A percentile compares a stretch with the other conserved stretches of the same genome.
Evolutionary conservation across 2,797 vertebrate species (phyloP).

Genomic region (Agapornis canus): DNA sequence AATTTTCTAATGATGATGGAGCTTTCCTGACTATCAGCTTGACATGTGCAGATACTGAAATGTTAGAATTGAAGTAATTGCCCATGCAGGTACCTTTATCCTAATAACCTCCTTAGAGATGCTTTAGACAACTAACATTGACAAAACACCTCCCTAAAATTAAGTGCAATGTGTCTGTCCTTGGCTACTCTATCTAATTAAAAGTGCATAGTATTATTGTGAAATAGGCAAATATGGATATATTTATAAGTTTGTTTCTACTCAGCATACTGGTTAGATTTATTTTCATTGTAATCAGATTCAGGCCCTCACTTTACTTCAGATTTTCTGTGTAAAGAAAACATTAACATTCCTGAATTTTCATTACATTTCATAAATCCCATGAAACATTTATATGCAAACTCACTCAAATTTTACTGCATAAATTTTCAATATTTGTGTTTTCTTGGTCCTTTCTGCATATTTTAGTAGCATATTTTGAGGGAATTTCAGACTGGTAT

Average conservation of each 20-base stretch:
- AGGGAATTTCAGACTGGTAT: constrained; percentile 15
- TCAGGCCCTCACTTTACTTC: neutral
- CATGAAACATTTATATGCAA: constrained; percentile 5
- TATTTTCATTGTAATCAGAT: neutral
- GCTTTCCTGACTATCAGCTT: neutral
- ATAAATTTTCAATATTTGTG: neutral
- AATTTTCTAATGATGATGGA: neutral
- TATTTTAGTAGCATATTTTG: constrained; percentile 26
- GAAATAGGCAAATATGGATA: neutral
- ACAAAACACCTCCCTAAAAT: neutral
- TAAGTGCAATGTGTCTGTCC: neutral
- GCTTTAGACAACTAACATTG: neutral
- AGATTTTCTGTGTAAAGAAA: neutral
- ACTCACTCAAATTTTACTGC: neutral
- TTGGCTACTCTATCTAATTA: neutral
- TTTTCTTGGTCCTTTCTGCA: neutral
- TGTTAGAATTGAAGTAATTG: neutral
- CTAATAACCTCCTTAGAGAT: neutral
- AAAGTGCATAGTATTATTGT: neutral
- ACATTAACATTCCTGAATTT: neutral
- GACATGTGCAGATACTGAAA: accelerated
- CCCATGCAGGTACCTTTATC: neutral
- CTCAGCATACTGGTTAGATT: neutral
- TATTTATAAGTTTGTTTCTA: neutral
- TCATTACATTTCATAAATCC: neutral